Base-by-base conservation (phyloP, 2,888 invertebrate species). In the Eupithecia centaureata region DNA sequence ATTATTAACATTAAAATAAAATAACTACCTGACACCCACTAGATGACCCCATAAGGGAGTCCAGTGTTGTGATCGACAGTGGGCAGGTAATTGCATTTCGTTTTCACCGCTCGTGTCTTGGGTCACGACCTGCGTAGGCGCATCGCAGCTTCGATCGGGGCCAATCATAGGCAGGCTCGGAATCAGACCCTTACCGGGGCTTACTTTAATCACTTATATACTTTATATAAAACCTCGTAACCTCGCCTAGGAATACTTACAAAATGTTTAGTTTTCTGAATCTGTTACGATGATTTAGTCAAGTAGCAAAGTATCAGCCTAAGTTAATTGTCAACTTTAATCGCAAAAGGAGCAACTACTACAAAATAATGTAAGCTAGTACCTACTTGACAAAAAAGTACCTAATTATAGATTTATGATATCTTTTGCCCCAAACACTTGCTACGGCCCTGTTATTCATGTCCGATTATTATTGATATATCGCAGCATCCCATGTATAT, bases 61-160 rank as follows among this genome's bases (percentile, higher is more conserved):
- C 25, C 27, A 61, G 73, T 76, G 74, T 71, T 74, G 70, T 74
- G 70, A 70, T 67, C 72, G 73, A 72, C 70, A 68, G 75, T 75
- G 75, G 73, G 74, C 66, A 71, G 73, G 74, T 74, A 73, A 74
- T 76, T 76, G 76, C 70, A 58, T 72, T 73, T 70, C 71, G 69
- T 71, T 73, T 72, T 72, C 67, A 73, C 74, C 84, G 80, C 84
- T 83, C 80, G 76, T 83, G 81, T 70, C 84, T 86, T 82, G 82
- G 79, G 82, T 82, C 85, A 77, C 79, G 86, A 81, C 84, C 80
- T 80, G 88, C 87, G 91, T 89, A 82, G 90, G 90, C 85, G 87
- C 82, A 77, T 71, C 73, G 70, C 72, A 77, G 78, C 73, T 72
- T 73, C 77, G 76, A 78, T 81, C 67, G 80, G 79, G 79, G 73